Evolutionary conservation across 2,888 invertebrate species (phyloP).

Genomic region (Zaprionus bogoriensis): DNA sequence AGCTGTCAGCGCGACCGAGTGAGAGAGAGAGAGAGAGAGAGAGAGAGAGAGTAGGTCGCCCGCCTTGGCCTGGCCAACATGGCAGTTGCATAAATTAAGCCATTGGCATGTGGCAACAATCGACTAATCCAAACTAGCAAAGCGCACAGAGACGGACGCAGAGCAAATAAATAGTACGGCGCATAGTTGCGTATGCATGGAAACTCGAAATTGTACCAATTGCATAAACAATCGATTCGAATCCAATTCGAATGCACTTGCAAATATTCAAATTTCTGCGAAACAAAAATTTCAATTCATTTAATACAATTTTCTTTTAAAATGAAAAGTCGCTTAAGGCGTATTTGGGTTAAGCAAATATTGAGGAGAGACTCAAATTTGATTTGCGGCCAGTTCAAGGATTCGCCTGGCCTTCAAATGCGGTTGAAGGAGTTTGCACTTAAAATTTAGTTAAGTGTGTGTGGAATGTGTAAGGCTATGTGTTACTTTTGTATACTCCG

Average conservation of each 20-base stretch:
- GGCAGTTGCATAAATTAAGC: conserved; percentile 63
- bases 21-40: background rate
- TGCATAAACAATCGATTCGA: background rate
- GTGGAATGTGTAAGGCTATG: no score
- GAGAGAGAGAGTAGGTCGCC: background rate
- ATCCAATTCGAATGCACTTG: background rate
- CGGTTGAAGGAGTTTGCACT: no score
- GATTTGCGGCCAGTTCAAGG: background rate
- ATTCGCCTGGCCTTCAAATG: no score
- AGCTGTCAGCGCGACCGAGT: background rate
- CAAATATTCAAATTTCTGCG: background rate
- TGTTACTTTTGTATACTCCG: no score
- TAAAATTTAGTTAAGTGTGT: no score
- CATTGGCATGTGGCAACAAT: conserved; percentile 22
- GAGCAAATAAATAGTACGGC: background rate
- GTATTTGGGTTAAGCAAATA: background rate
- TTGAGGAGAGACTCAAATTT: background rate
- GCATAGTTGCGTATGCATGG: no score
- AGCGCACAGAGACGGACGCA: no score
- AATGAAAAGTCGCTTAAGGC: background rate
- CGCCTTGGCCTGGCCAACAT: conserved; percentile 29
- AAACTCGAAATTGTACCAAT: background rate
- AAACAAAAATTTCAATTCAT: background rate
- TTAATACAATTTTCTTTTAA: background rate
- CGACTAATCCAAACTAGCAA: conserved; percentile 15